phyloP scores from a whole-genome alignment of 2,888 invertebrate species.

The Tetanocera ferruginea region DNA sequence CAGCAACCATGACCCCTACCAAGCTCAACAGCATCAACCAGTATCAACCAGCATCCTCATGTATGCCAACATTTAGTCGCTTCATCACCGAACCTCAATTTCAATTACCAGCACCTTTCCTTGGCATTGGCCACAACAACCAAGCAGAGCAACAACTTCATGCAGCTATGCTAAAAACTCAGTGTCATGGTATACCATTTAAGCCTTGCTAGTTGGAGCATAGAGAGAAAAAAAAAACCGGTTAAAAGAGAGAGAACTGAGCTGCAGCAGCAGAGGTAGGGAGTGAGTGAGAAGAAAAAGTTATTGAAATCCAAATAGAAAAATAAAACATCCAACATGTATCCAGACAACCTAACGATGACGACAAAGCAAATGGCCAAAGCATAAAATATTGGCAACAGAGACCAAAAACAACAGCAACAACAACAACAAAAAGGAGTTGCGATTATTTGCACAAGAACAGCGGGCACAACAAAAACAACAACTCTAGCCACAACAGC shows the following conservation, averaged over 20 bases:
- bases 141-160: not conserved
- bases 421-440: slow-evolving; percentile 31
- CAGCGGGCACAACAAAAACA: slow-evolving; percentile 38
- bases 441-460: not conserved
- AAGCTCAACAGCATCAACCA: slow-evolving; percentile 1
- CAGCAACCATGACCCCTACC: slow-evolving; percentile 29
- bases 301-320: not conserved
- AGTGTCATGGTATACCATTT: not conserved
- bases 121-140: slow-evolving; percentile 15
- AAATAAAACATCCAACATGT: slow-evolving; percentile 15
- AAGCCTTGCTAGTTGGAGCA: not conserved
- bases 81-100: slow-evolving; percentile 66
- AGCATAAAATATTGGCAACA: slow-evolving; percentile 50
- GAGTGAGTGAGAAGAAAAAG: not conserved
- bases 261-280: not conserved
- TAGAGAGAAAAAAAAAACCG: not conserved
- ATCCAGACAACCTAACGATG: slow-evolving; percentile 33
- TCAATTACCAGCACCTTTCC: slow-evolving; percentile 56
- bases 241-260: not conserved
- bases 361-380: slow-evolving; percentile 31
- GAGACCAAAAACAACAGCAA: slow-evolving; percentile 49
- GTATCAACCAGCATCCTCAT: slow-evolving; percentile 24
- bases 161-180: not conserved
- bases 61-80: slow-evolving; percentile 55
- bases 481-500: slow-evolving; percentile 40